Conservation (phyloP, 2,797 vertebrate genomes). For the Limnodromus scolopaceus region DNA sequence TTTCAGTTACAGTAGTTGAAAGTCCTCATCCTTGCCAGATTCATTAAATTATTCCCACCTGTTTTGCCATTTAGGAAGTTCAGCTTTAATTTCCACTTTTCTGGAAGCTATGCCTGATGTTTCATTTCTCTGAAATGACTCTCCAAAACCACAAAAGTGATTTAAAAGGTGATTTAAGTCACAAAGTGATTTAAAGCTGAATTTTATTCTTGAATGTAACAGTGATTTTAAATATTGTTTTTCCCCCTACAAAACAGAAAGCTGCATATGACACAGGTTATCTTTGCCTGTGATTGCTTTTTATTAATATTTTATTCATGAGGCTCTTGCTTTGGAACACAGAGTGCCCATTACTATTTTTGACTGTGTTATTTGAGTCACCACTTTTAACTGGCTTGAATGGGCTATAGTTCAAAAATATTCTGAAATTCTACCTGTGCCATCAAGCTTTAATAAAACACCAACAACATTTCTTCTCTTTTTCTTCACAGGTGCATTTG, state of each 20-base stretch:
- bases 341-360: background rate
- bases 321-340: background rate
- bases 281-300: background rate
- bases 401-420: background rate
- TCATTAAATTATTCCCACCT: conserved; percentile 2
- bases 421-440: background rate
- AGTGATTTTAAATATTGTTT: background rate
- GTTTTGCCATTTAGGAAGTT: conserved; percentile 4
- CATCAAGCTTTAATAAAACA: background rate
- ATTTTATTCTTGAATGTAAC: background rate
- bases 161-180: background rate
- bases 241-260: background rate
- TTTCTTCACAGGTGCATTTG: background rate
- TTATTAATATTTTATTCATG: background rate
- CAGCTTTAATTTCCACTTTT: background rate
- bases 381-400: background rate
- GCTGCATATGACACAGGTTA: background rate
- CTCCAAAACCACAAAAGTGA: background rate
- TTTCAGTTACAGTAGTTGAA: conserved; percentile 23
- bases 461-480: background rate
- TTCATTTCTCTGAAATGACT: background rate
- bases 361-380: background rate
- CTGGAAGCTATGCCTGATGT: background rate
- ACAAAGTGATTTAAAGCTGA: background rate
- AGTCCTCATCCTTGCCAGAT: conserved; percentile 26